Percentiles rank a stretch among this genome's conserved stretches.
Evolutionary conservation across 1,140 invertebrate genomes (phyloP).

Genomic region (Rhizoglyphus robini): DNA sequence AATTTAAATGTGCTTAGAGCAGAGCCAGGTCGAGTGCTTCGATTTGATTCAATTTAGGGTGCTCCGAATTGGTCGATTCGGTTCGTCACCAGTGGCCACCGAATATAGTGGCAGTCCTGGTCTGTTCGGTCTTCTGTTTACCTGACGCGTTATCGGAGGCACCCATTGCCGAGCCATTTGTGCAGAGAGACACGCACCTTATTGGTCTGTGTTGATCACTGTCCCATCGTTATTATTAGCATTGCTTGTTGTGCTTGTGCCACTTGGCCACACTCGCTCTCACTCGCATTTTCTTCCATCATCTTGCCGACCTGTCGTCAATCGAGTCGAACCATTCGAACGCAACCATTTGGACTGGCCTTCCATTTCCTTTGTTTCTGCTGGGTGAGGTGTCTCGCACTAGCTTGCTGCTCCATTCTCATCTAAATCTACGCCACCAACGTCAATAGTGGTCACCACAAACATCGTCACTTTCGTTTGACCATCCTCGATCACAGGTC

Average conservation of each 20-base stretch:
- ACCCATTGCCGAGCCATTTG: not conserved
- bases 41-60: conserved; percentile 10
- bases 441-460: not conserved
- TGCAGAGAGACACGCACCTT: conserved; percentile 12
- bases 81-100: not conserved
- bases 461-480: not conserved
- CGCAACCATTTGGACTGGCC: too few relatives aligned
- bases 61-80: not conserved
- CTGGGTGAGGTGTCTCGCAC: too few relatives aligned
- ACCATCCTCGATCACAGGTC: not conserved
- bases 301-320: too few relatives aligned
- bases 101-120: too few relatives aligned
- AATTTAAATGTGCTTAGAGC: conserved; percentile 1
- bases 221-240: conserved; percentile 3
- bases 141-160: conserved; percentile 4
- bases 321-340: not conserved
- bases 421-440: not conserved
- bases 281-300: too few relatives aligned
- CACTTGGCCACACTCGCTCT: not conserved
- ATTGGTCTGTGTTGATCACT: conserved; percentile 8
- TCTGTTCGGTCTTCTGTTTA: not conserved
- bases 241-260: not conserved
- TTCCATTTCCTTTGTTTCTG: too few relatives aligned
- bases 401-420: too few relatives aligned
- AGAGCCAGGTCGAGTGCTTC: not conserved